Conservation (phyloP, 2,113 vertebrate species). For the Hepsetus odoe region DNA sequence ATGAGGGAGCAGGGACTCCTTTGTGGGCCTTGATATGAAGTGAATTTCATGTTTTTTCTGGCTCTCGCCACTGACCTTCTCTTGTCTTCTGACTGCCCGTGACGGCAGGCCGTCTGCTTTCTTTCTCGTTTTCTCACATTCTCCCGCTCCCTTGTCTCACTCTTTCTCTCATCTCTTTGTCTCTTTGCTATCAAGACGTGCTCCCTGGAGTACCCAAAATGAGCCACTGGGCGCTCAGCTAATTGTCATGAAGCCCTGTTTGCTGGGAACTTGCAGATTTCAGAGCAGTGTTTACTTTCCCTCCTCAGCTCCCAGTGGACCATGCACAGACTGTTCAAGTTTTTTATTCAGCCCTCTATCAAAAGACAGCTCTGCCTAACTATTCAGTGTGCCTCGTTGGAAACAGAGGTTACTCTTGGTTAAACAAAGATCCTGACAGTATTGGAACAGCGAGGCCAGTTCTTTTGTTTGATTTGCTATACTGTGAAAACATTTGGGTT, state of each 20-base stretch:
- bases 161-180: not conserved
- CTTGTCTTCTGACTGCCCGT: not conserved
- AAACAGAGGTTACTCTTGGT: not conserved
- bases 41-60: conserved; percentile 20
- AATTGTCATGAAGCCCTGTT: conserved; percentile 42
- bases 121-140: not conserved
- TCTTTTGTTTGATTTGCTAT: no score
- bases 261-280: conserved; percentile 23
- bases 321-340: conserved; percentile 23
- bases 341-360: not conserved
- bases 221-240: conserved; percentile 35
- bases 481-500: no score
- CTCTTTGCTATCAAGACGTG: conserved; percentile 1
- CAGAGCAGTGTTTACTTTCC: conserved; percentile 30
- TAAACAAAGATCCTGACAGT: conserved; percentile 22
- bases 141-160: not conserved
- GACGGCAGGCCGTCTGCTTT: conserved; percentile 30
- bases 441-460: no score
- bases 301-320: conserved; percentile 27
- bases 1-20: conserved; percentile 1
- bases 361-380: conserved; percentile 8
- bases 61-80: conserved; percentile 7
- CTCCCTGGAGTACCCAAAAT: conserved; percentile 17
- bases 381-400: not conserved
- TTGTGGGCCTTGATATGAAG: conserved; percentile 11